Evolutionary conservation across 2,797 vertebrate genomes (phyloP).

Genomic region (Linurgus olivaceus): DNA sequence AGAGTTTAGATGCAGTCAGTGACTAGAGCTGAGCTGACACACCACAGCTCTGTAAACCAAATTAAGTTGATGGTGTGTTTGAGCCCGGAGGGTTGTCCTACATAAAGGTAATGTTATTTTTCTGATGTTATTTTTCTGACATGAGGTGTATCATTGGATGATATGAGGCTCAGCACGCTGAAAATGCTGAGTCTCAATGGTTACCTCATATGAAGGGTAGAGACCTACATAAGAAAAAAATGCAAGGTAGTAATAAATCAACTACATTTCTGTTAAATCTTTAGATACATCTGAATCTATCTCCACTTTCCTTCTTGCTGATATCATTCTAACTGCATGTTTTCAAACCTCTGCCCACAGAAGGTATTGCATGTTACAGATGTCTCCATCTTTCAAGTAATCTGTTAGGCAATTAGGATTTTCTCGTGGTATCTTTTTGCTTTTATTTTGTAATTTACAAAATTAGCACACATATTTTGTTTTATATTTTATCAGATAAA

Average conservation of each 20-base stretch:
- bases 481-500: not conserved
- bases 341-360: not conserved
- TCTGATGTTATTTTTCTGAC: not conserved
- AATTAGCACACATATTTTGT: not conserved
- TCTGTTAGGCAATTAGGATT: not conserved
- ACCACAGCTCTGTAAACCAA: not conserved
- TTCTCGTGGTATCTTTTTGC: not conserved
- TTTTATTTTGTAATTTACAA: not conserved
- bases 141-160: not conserved
- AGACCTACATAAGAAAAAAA: not conserved
- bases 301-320: not conserved
- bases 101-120: not conserved
- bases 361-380: not conserved
- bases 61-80: not conserved
- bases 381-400: not conserved
- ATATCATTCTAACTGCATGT: not conserved
- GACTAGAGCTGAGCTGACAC: not conserved
- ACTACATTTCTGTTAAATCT: not conserved
- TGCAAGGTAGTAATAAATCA: not conserved
- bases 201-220: not conserved
- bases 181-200: not conserved
- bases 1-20: not conserved
- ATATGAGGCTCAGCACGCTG: not conserved
- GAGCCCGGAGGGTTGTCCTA: not conserved
- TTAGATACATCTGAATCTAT: not conserved